Evolutionary conservation across 2,888 invertebrate genomes (phyloP).

Genomic region (Diadegma fenestrale): DNA sequence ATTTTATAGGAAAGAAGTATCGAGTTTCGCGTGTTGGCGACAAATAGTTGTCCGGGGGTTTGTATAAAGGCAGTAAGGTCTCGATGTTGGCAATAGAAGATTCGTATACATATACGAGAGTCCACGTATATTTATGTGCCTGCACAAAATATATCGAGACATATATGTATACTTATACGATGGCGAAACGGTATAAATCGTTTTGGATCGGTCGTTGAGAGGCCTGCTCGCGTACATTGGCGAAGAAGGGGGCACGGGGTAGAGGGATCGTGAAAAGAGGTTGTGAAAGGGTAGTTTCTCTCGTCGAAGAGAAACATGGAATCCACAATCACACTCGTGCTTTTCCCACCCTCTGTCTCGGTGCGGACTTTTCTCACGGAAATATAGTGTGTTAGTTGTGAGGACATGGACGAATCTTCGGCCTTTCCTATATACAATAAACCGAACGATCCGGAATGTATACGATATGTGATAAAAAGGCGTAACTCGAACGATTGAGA

Average conservation of each 20-base stretch:
- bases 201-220: constrained; percentile 32
- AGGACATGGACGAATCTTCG: constrained; percentile 43
- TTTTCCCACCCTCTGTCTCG: constrained; percentile 1
- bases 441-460: no score
- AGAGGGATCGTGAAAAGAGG: constrained; percentile 5
- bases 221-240: not conserved
- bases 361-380: constrained; percentile 6
- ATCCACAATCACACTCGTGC: constrained; percentile 49
- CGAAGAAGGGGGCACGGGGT: not conserved
- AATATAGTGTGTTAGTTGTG: constrained; percentile 21
- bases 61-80: not conserved
- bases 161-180: constrained; percentile 19
- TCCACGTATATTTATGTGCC: not conserved
- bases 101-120: not conserved
- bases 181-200: constrained; percentile 38
- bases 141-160: constrained; percentile 4
- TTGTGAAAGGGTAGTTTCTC: constrained; percentile 34
- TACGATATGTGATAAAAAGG: not conserved
- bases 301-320: constrained; percentile 26
- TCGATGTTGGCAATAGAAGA: not conserved
- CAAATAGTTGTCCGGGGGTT: constrained; percentile 53
- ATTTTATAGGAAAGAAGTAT: constrained; percentile 4
- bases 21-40: constrained; percentile 43
- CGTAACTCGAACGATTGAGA: not conserved
- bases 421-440: constrained; percentile 27